Percentiles rank a stretch among this genome's conserved stretches.
Conservation (phyloP, 1,140 invertebrate species). For the Temnothorax longispinosus region DNA sequence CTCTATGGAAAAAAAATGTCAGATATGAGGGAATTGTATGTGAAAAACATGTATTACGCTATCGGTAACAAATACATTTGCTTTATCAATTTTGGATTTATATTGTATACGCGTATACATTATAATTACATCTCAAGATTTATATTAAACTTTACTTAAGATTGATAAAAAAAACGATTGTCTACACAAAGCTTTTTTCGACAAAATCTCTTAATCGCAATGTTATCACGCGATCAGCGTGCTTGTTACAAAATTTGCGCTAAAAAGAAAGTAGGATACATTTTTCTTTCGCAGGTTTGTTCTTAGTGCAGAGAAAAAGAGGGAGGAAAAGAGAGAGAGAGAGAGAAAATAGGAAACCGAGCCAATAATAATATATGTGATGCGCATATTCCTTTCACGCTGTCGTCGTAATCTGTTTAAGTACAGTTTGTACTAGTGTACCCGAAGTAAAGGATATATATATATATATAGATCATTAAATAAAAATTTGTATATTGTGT, state of each 20-base stretch:
- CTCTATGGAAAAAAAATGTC: not conserved
- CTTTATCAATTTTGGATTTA: constrained; percentile 23
- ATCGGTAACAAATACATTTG: constrained; percentile 4
- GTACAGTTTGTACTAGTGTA: constrained; percentile 55
- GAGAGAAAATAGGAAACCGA: not conserved
- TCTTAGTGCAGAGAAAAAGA: not conserved
- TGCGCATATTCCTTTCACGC: constrained; percentile 21
- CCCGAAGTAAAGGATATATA: constrained; percentile 40
- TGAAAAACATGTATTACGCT: not conserved
- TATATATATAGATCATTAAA: constrained; percentile 35
- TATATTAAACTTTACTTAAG: constrained; percentile 26
- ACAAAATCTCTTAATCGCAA: constrained; percentile 1
- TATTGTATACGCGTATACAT: constrained; percentile 19
- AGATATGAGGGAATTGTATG: not conserved
- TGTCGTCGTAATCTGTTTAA: constrained; percentile 44
- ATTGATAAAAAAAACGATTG: constrained; percentile 7
- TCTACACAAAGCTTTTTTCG: not conserved
- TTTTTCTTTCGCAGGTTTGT: not conserved
- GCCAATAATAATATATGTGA: not conserved
- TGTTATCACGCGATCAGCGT: not conserved
- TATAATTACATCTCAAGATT: constrained; percentile 29
- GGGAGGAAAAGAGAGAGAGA: not conserved
- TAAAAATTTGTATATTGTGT: constrained; percentile 34
- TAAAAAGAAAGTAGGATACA: not conserved
- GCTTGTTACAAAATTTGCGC: not conserved